Evolutionary conservation across 2,113 vertebrate species (phyloP), one percentile per base, ranked within the genome.

Genomic region (Sturnus vulgaris): DNA sequence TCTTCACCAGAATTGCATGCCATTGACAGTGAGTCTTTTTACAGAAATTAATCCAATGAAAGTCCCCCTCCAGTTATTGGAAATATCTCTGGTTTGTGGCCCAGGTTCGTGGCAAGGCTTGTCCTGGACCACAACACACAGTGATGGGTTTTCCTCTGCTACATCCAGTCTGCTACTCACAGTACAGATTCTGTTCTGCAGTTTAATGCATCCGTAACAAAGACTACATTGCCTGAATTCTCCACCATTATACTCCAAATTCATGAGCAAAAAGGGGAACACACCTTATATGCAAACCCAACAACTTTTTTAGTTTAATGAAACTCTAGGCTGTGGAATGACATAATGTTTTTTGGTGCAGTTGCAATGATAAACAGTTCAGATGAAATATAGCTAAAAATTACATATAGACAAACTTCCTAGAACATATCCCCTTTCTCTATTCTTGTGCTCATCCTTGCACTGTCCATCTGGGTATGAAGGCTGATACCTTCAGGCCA

Each of bases 341-440:
- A 72, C 68, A n/a, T 16, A n/a, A 49, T 6, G 49, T 5, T 40
- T 87, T 91, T 83, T 63, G 46, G 8, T 63, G 14, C 15, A 47
- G 30, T 50, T 63, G 25, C 21, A 87, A 42, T 24, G 15, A 40
- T 39, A 59, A 2, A 49, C 4, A 33, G 20, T 70, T 59, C 50
- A 59, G 63, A 79, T 19, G 5, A 91, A 75, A 68, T 24, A 31
- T 8, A 25, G 7, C 37, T 57, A 23, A 66, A 89, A 89, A 70
- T 9, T 0, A 23, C 15, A 23, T 11, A 12, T 19, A 46, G 3
- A 22, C 3, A 57, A 40, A 28, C 33, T 63, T 63, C 10, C 57
- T 71, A 37, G 33, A 33, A 53, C 5, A 11, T 42, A 20, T 39
- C 5, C 7, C 15, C 10, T 57, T 65, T 52, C 37, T 57, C n/a